Conservation (phyloP, 2,113 vertebrate species). For the Callopanchax toddi region DNA sequence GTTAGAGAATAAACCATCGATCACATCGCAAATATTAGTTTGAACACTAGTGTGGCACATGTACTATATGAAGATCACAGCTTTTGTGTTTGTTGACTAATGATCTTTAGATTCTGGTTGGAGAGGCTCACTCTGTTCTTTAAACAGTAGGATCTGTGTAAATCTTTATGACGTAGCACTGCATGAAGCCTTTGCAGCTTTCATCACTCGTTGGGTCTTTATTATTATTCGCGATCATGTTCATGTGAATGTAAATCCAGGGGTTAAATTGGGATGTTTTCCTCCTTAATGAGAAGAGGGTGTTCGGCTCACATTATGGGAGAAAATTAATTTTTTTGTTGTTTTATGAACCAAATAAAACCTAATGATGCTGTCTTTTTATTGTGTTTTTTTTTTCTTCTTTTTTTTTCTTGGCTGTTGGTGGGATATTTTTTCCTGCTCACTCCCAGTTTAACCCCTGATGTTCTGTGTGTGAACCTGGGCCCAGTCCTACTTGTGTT, state of each 20-base stretch:
- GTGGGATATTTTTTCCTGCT: slow-evolving; percentile 57
- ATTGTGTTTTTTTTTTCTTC: slow-evolving; percentile 48
- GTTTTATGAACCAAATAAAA: slow-evolving; percentile 73
- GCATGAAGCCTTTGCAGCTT: slow-evolving; percentile 72
- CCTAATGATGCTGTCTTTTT: slow-evolving; percentile 53
- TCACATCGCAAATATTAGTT: slow-evolving; percentile 25
- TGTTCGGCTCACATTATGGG: slow-evolving; percentile 15
- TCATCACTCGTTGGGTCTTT: slow-evolving; percentile 59
- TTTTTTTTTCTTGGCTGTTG: slow-evolving; percentile 37
- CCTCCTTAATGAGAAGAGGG: slow-evolving; percentile 19
- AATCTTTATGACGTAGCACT: slow-evolving; percentile 70
- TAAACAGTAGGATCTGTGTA: slow-evolving; percentile 56
- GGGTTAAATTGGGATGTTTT: slow-evolving; percentile 69
- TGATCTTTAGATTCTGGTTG: slow-evolving; percentile 27
- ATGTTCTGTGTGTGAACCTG: slow-evolving; percentile 21
- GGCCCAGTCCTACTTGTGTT: slow-evolving; percentile 22
- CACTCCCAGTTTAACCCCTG: slow-evolving; percentile 73
- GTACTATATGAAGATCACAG: slow-evolving; percentile 51
- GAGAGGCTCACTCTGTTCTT: slow-evolving; percentile 42
- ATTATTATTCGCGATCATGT: slow-evolving; percentile 36
- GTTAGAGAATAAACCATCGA: slow-evolving; percentile 35
- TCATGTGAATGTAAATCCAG: slow-evolving; percentile 74
- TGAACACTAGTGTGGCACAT: slow-evolving; percentile 33
- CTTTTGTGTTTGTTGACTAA: slow-evolving; percentile 50
- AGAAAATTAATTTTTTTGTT: slow-evolving; percentile 37